phyloP scores from a whole-genome alignment of 2,888 invertebrate genomes.

The Agapetus fuscipes region DNA sequence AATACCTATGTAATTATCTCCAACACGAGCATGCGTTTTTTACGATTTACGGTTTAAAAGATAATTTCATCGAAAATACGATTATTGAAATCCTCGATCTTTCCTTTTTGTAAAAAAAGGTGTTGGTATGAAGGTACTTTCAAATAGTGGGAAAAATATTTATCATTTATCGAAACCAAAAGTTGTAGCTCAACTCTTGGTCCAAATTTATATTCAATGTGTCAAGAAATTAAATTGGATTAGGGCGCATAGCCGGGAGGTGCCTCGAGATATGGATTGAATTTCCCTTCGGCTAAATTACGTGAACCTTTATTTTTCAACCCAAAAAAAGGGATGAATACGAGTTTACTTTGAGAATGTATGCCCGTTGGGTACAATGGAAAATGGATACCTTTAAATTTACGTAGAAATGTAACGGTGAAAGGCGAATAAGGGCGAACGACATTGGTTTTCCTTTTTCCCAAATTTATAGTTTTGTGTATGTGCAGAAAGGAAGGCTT shows the following conservation, averaged over 20 bases:
- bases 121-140: too few species aligned
- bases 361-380: constrained; percentile 7
- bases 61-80: too few species aligned
- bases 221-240: neutral
- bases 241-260: too few species aligned
- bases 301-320: constrained; percentile 2
- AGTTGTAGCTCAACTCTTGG: too few species aligned
- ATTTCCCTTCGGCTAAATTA: neutral
- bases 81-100: too few species aligned
- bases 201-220: too few species aligned
- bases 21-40: too few species aligned
- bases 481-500: constrained; percentile 8
- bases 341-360: neutral
- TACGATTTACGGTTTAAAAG: too few species aligned
- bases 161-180: too few species aligned
- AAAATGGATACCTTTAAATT: constrained; percentile 15
- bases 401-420: constrained; percentile 12
- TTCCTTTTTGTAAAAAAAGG: too few species aligned
- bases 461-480: constrained; percentile 16
- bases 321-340: neutral
- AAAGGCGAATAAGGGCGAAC: constrained; percentile 6
- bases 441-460: constrained; percentile 18
- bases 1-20: too few species aligned
- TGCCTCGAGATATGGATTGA: neutral
- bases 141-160: too few species aligned